These are phyloP conservation scores for Holacanthus passer DNA, from an alignment of 2,113 vertebrate genomes.

Conservation along the genomic window DNA sequence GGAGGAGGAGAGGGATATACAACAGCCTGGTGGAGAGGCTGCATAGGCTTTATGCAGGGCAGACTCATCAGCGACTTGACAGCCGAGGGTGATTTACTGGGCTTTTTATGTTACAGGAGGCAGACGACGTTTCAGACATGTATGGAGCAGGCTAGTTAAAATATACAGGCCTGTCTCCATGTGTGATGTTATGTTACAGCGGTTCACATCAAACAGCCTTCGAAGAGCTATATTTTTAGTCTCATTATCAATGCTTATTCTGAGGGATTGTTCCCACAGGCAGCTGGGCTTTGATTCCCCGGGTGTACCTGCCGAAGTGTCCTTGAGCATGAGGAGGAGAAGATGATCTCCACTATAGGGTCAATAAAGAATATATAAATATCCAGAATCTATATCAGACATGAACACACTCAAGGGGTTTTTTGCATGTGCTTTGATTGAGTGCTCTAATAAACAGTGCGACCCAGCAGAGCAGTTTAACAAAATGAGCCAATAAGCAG, in stretches of 20 bases:
- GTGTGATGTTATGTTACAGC: neutral
- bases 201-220: conserved; percentile 6
- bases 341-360: neutral
- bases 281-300: conserved; percentile 26
- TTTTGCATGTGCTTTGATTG: neutral
- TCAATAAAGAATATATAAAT: conserved; percentile 4
- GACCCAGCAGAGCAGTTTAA: neutral
- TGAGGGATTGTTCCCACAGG: conserved; percentile 13
- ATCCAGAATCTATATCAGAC: neutral
- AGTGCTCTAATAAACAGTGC: conserved; percentile 1
- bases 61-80: conserved; percentile 64
- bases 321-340: neutral
- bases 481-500: neutral
- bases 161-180: conserved; percentile 4
- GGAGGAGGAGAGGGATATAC: conserved; percentile 31
- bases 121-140: conserved; percentile 38
- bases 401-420: neutral
- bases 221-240: conserved; percentile 24
- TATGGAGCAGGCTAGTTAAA: conserved; percentile 21
- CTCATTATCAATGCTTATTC: conserved; percentile 31
- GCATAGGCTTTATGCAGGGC: conserved; percentile 70
- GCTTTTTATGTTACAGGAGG: conserved; percentile 40
- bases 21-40: conserved; percentile 69
- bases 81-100: conserved; percentile 69
- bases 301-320: neutral